Percentiles rank a stretch among this genome's conserved stretches.
Conservation (phyloP, 2,113 vertebrate genomes). For the Canis aureus region DNA sequence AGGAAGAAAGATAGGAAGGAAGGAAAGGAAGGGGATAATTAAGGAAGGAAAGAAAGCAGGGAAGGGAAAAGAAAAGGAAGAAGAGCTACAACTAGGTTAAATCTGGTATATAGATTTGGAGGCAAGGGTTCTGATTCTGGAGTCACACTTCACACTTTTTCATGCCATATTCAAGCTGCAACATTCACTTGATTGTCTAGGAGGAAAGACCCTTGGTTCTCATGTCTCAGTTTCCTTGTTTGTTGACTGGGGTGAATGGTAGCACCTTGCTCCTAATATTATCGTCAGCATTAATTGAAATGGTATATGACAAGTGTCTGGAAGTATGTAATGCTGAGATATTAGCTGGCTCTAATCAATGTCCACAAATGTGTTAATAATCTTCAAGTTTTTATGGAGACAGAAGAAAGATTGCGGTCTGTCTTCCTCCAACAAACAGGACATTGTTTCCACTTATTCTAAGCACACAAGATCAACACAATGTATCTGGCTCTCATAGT, state of each 20-base stretch:
- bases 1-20: background rate
- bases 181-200: background rate
- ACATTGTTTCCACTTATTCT: background rate
- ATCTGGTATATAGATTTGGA: background rate
- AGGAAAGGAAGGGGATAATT: too few relatives aligned
- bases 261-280: background rate
- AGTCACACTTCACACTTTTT: background rate
- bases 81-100: background rate
- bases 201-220: background rate
- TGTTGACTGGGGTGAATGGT: background rate
- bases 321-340: background rate
- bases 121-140: background rate
- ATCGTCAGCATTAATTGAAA: background rate
- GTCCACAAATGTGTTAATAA: too few relatives aligned
- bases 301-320: background rate
- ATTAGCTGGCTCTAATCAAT: background rate
- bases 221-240: background rate
- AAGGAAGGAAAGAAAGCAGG: rapidly evolving
- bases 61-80: background rate
- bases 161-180: background rate
- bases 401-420: background rate
- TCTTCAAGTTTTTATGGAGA: background rate
- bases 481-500: background rate
- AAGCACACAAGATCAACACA: rapidly evolving
- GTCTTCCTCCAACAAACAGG: background rate